A percentile compares a stretch with the other conserved stretches of the same genome.
Evolutionary conservation across 2,888 invertebrate genomes (phyloP).

Genomic region (Petrolisthes cinctipes): DNA sequence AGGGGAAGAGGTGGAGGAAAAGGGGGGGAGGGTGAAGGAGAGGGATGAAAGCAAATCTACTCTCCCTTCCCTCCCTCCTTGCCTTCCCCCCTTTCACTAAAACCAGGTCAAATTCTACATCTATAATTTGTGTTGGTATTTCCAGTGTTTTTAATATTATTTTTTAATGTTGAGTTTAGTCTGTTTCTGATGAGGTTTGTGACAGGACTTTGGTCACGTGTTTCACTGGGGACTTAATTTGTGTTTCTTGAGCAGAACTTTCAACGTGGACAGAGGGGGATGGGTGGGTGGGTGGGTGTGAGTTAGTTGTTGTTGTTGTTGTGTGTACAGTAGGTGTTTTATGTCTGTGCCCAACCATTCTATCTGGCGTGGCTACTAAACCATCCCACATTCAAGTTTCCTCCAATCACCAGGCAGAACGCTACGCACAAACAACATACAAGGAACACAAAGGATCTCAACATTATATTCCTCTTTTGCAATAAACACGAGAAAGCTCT

Average conservation of each 20-base stretch:
- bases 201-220: not conserved
- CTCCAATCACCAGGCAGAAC: constrained; percentile 18
- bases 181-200: not conserved
- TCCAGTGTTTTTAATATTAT: not conserved
- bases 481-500: constrained; percentile 49
- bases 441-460: constrained; percentile 14
- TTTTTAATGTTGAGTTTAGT: not conserved
- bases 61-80: constrained; percentile 15
- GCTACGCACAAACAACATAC: constrained; percentile 18
- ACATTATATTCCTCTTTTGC: constrained; percentile 25
- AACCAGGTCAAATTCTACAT: constrained; percentile 16
- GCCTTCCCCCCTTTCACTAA: constrained; percentile 6
- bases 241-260: constrained; percentile 4
- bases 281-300: not conserved
- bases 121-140: constrained; percentile 6
- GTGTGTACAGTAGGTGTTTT: constrained; percentile 51
- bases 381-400: constrained; percentile 9
- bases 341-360: constrained; percentile 45
- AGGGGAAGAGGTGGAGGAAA: not conserved
- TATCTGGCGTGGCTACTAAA: constrained; percentile 13
- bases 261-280: not conserved
- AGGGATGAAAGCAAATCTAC: not conserved
- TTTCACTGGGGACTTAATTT: constrained; percentile 12
- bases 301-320: constrained; percentile 20
- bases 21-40: not conserved